phyloP scores from a whole-genome alignment of 2,113 vertebrate genomes.

The Prolemur simus region DNA sequence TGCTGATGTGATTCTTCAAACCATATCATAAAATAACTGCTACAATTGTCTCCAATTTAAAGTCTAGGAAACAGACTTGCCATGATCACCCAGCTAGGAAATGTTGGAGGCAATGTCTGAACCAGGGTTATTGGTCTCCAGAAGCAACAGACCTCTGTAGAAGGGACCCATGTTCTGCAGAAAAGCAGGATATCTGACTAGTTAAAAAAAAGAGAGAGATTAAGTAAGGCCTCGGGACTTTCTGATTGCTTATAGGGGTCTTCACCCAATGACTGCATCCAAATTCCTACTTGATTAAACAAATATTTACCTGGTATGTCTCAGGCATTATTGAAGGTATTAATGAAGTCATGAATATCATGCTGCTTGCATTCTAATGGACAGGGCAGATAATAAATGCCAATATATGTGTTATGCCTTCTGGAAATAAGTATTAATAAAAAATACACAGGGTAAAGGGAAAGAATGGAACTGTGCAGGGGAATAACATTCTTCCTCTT shows the following conservation, averaged over 20 bases:
- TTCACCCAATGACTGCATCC: background rate
- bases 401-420: background rate
- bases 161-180: background rate
- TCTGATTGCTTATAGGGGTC: background rate
- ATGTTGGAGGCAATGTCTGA: background rate
- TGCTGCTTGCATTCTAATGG: background rate
- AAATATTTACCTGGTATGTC: background rate
- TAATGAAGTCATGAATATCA: background rate
- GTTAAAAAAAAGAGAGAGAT: background rate
- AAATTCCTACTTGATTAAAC: background rate
- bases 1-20: background rate
- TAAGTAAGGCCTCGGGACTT: background rate
- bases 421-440: background rate
- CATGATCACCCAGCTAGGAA: background rate
- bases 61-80: background rate
- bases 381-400: background rate
- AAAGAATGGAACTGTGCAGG: background rate
- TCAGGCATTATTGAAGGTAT: background rate
- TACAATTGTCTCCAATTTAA: background rate
- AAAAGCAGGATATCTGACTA: background rate
- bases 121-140: background rate
- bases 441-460: background rate
- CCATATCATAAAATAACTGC: background rate
- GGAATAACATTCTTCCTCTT: background rate
- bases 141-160: background rate